Evolutionary conservation across 1,140 invertebrate genomes (phyloP), one percentile per base, ranked within the genome.

Genomic region (Drosophila equinoxialis): DNA sequence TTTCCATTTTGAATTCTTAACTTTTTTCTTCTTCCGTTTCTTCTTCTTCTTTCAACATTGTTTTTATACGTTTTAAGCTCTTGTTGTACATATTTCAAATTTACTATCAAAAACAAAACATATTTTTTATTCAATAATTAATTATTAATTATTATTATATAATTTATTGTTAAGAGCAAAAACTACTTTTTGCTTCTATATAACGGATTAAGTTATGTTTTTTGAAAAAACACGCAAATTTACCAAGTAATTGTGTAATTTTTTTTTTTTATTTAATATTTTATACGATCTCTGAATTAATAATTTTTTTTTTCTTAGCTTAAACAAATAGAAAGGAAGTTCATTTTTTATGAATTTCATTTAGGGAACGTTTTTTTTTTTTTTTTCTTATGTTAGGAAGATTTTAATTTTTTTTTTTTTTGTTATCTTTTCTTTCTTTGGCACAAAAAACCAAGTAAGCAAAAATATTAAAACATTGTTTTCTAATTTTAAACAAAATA

Each of bases 151-250:
- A 37, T 37, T 37, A 61, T 55, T 84, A 77, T 84, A 77, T 51
- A 54, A 51, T 20, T 42, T 68, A 72, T 76, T 76, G 58, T 75
- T 85, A 86, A 67, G 58, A 48, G 42, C 58, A 87, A 77, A 82
- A 69, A 82, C 83, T 79, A 83, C 79, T 82, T 74, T 30, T 75
- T 83, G 76, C 77, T 82, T 87, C 73, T 70, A 66, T 74, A 30
- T 30, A 30, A 30, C 30, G 42, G 68, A 67, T 51, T 51, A 51
- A 51, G 45, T 51, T 51, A 82, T 89, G 84, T 89, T 87, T 86
- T 86, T 86, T 86, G 79, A 81, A 89, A 89, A 89, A 89, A 89
- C 84, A 89, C 71, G 35, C 84, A 84, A 70, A 86, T 89, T 74
- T 82, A 69, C 82, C 71, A 68, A 69, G 68, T 77, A 42, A 67